These are phyloP conservation scores for Apostichopus californicus DNA, from an alignment of 35 echinoderm and acorn worm genomes.

Conservation along the genomic window DNA sequence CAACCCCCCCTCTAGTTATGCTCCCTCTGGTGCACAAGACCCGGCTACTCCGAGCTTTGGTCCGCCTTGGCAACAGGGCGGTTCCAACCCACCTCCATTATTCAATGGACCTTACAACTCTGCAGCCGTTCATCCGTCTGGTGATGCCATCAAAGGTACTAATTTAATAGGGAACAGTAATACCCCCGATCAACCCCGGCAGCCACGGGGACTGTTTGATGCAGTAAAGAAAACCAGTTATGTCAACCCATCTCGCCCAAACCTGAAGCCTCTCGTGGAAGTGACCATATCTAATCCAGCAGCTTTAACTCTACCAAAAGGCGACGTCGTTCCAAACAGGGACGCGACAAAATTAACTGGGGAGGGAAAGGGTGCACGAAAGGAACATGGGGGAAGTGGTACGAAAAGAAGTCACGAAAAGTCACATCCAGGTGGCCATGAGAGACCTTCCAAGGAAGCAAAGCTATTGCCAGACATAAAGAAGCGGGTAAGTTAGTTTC, in stretches of 20 bases:
- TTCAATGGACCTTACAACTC: background rate
- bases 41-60: background rate
- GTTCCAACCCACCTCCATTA: background rate
- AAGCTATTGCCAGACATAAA: background rate
- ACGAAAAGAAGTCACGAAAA: background rate
- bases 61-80: background rate
- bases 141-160: background rate
- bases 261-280: constrained; percentile 11
- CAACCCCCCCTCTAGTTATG: background rate
- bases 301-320: background rate
- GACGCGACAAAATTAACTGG: background rate
- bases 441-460: background rate
- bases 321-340: background rate
- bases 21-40: background rate
- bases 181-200: background rate
- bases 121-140: background rate
- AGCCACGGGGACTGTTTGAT: constrained; percentile 8
- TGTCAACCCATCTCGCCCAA: background rate
- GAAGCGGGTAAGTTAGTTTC: background rate
- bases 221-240: background rate
- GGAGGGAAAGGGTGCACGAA: background rate
- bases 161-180: background rate
- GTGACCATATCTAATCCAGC: constrained; percentile 37
- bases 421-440: background rate
- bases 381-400: background rate